These are phyloP conservation scores for Plecturocebus donacophilus DNA, from an alignment of 2,113 vertebrate species.

Conservation along the genomic window DNA sequence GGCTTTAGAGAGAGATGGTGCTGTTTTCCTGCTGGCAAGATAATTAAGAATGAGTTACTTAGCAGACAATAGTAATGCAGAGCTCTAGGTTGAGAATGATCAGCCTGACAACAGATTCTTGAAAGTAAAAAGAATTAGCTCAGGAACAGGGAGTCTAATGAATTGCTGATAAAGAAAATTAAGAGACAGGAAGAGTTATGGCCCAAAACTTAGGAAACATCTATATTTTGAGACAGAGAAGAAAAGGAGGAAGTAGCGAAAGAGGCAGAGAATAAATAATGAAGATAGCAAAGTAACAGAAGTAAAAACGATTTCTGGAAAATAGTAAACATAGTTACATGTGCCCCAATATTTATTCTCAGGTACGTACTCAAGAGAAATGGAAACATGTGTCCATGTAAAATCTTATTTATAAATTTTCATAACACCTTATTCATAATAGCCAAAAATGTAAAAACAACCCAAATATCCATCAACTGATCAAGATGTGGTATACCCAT, in stretches of 20 bases:
- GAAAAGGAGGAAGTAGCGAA: background rate
- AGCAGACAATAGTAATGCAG: background rate
- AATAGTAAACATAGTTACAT: background rate
- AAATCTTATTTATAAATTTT: background rate
- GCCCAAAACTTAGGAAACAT: background rate
- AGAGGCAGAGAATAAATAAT: background rate
- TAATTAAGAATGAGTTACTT: background rate
- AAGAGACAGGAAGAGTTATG: background rate
- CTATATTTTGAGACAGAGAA: background rate
- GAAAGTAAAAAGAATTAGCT: background rate
- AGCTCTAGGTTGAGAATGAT: background rate
- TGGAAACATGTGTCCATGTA: background rate
- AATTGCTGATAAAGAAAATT: background rate
- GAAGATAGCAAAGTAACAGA: background rate
- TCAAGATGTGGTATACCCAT: background rate
- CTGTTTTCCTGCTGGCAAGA: background rate
- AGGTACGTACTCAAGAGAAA: conserved; percentile 3
- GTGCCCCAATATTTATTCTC: background rate
- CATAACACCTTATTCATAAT: background rate
- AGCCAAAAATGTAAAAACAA: background rate
- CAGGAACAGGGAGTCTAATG: background rate
- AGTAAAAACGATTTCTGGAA: background rate
- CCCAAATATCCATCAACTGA: background rate
- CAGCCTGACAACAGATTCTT: background rate
- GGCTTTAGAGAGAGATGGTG: background rate